Percentiles rank a stretch among this genome's conserved stretches.
Evolutionary conservation across 2,113 vertebrate genomes (phyloP).

Genomic region (Paraplagusia blochii): DNA sequence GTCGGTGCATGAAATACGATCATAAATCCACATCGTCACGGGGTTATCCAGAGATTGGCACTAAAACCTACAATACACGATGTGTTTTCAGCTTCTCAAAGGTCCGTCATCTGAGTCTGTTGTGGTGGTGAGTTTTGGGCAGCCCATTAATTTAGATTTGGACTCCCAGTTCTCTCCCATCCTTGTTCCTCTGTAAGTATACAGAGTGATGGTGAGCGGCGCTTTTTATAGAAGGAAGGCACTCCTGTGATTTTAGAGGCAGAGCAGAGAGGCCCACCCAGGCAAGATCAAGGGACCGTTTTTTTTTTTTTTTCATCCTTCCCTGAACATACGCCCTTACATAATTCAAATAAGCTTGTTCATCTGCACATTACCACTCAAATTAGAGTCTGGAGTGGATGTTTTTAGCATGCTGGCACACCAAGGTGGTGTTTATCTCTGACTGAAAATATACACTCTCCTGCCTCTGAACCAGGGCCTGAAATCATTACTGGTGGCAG

Average conservation of each 20-base stretch:
- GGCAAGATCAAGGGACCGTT: slow-evolving; percentile 61
- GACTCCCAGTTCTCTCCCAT: slow-evolving; percentile 49
- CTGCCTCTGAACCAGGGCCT: slow-evolving; percentile 38
- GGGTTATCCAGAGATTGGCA: slow-evolving; percentile 18
- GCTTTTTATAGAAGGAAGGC: slow-evolving; percentile 69
- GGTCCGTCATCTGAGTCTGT: slow-evolving; percentile 40
- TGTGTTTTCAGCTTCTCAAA: slow-evolving; percentile 43
- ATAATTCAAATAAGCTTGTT: slow-evolving; percentile 69
- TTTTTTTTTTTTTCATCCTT: slow-evolving; percentile 34
- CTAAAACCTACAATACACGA: slow-evolving; percentile 43
- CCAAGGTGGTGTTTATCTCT: slow-evolving; percentile 70
- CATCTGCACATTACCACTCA: slow-evolving; percentile 72
- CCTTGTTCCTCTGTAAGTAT: slow-evolving; percentile 65
- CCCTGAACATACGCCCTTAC: slow-evolving; percentile 65
- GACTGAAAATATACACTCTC: slow-evolving; percentile 62
- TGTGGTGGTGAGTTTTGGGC: slow-evolving; percentile 55
- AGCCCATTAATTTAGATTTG: slow-evolving; percentile 71
- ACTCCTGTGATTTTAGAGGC: slow-evolving; percentile 64
- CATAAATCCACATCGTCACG: slow-evolving; percentile 11
- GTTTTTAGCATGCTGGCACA: slow-evolving; percentile 70
- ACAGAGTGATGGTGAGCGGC: slow-evolving; percentile 35
- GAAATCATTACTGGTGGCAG: slow-evolving; percentile 40
- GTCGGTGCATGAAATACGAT: slow-evolving; percentile 14
- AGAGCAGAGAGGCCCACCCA: slow-evolving; percentile 69
- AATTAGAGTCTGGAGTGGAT: slow-evolving; percentile 73